A percentile compares a stretch with the other conserved stretches of the same genome.
These are phyloP conservation scores for Bubo scandiacus DNA, from an alignment of 2,113 vertebrate genomes.

Conservation along the genomic window DNA sequence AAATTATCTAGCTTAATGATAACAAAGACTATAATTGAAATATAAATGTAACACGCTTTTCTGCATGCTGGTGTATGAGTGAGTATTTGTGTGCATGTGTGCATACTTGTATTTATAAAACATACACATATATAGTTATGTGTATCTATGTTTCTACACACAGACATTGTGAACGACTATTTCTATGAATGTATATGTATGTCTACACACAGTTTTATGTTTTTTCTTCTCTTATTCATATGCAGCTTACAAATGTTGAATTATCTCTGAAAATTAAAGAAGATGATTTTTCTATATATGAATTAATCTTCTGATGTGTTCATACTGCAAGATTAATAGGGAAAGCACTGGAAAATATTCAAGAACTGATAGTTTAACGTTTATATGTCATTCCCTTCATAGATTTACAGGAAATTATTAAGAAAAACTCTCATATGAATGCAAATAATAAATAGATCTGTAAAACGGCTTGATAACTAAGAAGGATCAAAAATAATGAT, in stretches of 20 bases:
- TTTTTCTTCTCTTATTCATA: not conserved
- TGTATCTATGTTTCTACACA: not conserved
- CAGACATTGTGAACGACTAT: not conserved
- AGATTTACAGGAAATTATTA: not conserved
- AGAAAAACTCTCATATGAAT: not conserved
- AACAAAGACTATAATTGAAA: not conserved
- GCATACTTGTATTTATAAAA: not conserved
- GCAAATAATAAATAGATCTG: not conserved
- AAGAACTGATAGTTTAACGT: not conserved
- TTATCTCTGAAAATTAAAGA: not conserved
- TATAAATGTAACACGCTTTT: not conserved
- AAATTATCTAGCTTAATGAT: not conserved
- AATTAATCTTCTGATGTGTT: not conserved
- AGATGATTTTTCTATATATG: not conserved
- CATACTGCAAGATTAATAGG: not conserved
- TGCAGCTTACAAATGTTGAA: not conserved
- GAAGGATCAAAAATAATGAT: not conserved
- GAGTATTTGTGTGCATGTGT: not conserved
- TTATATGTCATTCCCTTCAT: not conserved
- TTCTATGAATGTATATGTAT: not conserved
- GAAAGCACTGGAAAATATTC: not conserved
- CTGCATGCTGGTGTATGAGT: not conserved
- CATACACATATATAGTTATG: not conserved
- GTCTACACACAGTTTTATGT: not conserved
- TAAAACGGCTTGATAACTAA: not conserved